phyloP scores from a whole-genome alignment of 2,797 vertebrate species.

The Sciaenops ocellatus region DNA sequence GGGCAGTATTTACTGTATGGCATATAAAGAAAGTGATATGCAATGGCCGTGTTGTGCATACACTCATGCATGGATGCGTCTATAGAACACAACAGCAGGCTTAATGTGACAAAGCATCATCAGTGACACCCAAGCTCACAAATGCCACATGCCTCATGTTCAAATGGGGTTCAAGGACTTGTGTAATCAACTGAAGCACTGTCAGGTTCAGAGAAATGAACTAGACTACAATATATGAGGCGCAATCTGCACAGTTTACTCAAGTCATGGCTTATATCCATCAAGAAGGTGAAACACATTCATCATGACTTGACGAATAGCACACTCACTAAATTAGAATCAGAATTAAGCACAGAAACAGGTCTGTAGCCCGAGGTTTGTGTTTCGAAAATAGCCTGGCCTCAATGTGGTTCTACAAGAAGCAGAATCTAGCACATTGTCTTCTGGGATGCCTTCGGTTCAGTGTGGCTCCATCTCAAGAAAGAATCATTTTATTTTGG shows the following conservation, averaged over 20 bases:
- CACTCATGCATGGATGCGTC: conserved; percentile 19
- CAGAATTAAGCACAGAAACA: conserved; percentile 74
- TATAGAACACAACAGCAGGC: conserved; percentile 14
- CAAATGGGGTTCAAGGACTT: conserved; percentile 75
- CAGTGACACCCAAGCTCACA: conserved; percentile 41
- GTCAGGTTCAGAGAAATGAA: conserved; percentile 57
- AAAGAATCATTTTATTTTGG: conserved; percentile 70
- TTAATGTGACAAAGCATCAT: conserved; percentile 41
- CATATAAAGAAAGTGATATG: not conserved
- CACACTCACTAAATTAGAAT: conserved; percentile 69
- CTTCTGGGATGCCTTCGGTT: conserved; percentile 69
- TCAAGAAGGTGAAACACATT: conserved; percentile 55
- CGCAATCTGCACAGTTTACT: conserved; percentile 64
- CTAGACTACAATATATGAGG: conserved; percentile 29
- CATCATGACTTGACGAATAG: conserved; percentile 61
- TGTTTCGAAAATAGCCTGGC: conserved; percentile 77
- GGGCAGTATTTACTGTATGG: conserved; percentile 42
- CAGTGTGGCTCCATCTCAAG: conserved; percentile 62
- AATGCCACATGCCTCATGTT: conserved; percentile 36
- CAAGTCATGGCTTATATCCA: conserved; percentile 60
- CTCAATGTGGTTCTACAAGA: conserved; percentile 72
- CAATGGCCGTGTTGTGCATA: conserved; percentile 16
- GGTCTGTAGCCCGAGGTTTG: conserved; percentile 69
- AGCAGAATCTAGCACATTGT: conserved; percentile 78
- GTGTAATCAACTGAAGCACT: conserved; percentile 60